Base-by-base conservation (phyloP, 2,888 invertebrate genomes). In the Macrostomum cliftonense region DNA sequence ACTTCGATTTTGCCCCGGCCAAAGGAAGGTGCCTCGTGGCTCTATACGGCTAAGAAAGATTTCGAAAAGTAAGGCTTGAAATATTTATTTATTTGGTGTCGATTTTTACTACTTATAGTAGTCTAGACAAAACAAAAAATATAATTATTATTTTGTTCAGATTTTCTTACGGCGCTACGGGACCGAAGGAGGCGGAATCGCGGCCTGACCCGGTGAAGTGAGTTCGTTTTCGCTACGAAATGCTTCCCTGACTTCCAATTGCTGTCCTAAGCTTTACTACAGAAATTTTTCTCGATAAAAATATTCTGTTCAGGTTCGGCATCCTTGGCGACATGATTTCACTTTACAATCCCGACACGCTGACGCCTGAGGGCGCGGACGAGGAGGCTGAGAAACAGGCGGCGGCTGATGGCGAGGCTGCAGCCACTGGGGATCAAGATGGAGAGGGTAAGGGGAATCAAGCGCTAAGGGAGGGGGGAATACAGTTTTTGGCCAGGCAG, bases 1-100 rank as follows among this genome's bases (percentile, higher is more conserved):
- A 63, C 66, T 9, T 63, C 68, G 16, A 61, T 68, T 43, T 53
- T 68, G 43, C 68, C 68, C 39, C 63, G 63, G 21, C 63, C 68
- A 12, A 65, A 62, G 51, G 68, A 68, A 51, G 63, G 64, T 53
- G 59, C 67, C 14, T 52, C 57, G 43, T 63, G 64, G 62, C 50
- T 67, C 43, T 67, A 66, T 45, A 51, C 52, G 17, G 57, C 54
- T 42, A 54, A 52, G 42, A 37, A 38, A 5, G 52, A 19, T 9
- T 54, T 60, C 37, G 54, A 57, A 43, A 56, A 51, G 59, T 60
- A 57, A 55, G 58, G 50, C 17, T 11, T 43, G 12, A 45, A 36
- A 42, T 9, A 7, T 7, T 37, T 7, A 43, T 43, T 43, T 21
- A 43, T 7, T 7, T 7, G 5, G 28, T 28, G 5, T 28, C 28